These are phyloP conservation scores for Chroicocephalus ridibundus DNA, from an alignment of 2,113 vertebrate genomes.

Conservation along the genomic window DNA sequence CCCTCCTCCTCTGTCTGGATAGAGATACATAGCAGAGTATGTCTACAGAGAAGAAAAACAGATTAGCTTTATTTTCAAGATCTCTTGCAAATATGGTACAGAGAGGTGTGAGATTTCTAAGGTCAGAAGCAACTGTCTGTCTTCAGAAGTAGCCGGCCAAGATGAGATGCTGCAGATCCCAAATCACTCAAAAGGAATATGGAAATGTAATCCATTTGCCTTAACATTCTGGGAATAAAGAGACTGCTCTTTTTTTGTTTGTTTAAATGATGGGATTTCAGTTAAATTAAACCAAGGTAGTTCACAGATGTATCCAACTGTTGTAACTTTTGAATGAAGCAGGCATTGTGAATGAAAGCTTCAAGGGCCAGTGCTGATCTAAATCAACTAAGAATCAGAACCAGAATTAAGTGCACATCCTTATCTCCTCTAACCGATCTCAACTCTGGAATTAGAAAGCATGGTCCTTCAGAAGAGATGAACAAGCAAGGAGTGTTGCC, in stretches of 20 bases:
- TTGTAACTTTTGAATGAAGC: background rate
- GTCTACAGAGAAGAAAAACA: background rate
- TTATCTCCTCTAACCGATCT: background rate
- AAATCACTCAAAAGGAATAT: background rate
- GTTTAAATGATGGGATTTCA: background rate
- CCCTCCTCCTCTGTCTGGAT: background rate
- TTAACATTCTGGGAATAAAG: background rate
- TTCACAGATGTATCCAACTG: background rate
- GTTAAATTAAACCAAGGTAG: background rate
- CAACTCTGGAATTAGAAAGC: background rate
- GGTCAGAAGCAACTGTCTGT: background rate
- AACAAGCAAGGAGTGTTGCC: background rate
- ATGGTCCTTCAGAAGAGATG: background rate
- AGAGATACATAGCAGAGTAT: background rate
- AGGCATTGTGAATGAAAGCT: background rate
- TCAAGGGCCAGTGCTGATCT: background rate
- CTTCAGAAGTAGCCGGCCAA: background rate
- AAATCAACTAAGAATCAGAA: background rate
- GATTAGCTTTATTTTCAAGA: background rate
- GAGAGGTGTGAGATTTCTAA: background rate
- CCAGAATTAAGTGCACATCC: background rate
- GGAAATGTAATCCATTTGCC: background rate
- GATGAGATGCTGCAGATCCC: background rate
- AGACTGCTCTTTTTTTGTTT: background rate
- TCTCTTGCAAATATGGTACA: background rate